Conservation (phyloP, 2,888 invertebrate species). For the Parasteatoda lunata region DNA sequence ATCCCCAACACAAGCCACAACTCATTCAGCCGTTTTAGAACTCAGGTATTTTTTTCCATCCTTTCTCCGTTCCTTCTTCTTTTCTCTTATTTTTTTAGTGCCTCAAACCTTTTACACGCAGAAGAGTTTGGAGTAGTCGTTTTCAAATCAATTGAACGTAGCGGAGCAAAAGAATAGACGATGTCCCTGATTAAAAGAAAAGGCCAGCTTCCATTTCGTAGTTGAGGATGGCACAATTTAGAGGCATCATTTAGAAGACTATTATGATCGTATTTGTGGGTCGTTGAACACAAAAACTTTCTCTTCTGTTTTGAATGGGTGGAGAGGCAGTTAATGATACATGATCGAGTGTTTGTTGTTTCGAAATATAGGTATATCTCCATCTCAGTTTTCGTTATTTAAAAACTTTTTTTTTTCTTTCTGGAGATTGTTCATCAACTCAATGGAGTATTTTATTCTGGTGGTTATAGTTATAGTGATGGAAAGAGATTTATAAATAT, state of each 20-base stretch:
- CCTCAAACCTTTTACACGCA: background rate
- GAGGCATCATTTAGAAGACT: conserved; percentile 41
- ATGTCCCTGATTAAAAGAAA: conserved; percentile 43
- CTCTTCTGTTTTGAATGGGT: background rate
- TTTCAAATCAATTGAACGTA: conserved; percentile 38
- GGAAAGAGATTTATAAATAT: no score
- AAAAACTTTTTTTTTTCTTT: no score
- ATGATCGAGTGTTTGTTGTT: background rate
- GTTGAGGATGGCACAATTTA: conserved; percentile 42
- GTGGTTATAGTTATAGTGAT: no score
- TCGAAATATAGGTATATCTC: background rate
- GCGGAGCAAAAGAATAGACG: conserved; percentile 6
- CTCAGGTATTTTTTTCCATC: background rate
- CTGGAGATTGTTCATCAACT: no score
- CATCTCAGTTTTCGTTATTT: background rate
- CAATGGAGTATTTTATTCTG: no score
- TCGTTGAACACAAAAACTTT: conserved; percentile 33
- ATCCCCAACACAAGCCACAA: conserved; percentile 19
- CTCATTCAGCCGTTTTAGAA: conserved; percentile 15
- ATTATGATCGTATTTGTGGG: conserved; percentile 35
- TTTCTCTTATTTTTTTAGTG: background rate
- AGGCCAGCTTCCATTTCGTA: conserved; percentile 18
- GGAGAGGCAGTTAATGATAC: background rate
- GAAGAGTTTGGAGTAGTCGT: conserved; percentile 4
- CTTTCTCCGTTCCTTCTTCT: background rate